These are phyloP conservation scores for Callosobruchus maculatus DNA, from an alignment of 2,888 invertebrate genomes.

Conservation along the genomic window DNA sequence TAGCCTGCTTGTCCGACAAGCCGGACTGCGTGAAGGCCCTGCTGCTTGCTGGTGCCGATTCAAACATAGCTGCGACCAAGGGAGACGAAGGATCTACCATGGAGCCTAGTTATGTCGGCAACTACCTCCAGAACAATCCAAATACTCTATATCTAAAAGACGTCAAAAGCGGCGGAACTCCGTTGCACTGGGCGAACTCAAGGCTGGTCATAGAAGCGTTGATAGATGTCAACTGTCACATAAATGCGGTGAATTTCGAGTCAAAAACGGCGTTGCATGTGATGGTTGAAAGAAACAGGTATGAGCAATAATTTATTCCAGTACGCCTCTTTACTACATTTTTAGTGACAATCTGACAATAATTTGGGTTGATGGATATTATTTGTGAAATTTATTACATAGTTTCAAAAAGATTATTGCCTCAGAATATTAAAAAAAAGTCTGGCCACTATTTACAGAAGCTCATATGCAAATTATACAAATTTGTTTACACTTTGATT, in stretches of 20 bases:
- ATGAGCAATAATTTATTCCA: conserved; percentile 20
- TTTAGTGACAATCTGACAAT: too few relatives aligned
- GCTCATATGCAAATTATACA: too few relatives aligned
- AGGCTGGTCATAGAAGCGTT: conserved; percentile 77
- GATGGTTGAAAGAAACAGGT: conserved; percentile 71
- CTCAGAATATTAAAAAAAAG: too few relatives aligned
- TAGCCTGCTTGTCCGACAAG: conserved; percentile 78
- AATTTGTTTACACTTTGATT: too few relatives aligned
- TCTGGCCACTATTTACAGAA: too few relatives aligned
- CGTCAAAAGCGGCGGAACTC: conserved; percentile 89
- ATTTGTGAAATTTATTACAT: too few relatives aligned
- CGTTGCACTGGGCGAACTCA: conserved; percentile 86
- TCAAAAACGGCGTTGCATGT: conserved; percentile 80
- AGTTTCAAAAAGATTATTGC: too few relatives aligned
- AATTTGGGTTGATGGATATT: too few relatives aligned
- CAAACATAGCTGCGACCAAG: conserved; percentile 66
- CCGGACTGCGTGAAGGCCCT: conserved; percentile 86
- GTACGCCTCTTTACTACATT: not conserved
- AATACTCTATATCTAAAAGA: conserved; percentile 74
- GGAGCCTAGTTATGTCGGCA: conserved; percentile 65
- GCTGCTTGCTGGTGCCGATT: conserved; percentile 80
- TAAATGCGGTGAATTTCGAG: conserved; percentile 80
- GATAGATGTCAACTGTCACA: conserved; percentile 79
- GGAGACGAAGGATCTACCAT: conserved; percentile 17
- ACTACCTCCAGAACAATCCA: conserved; percentile 68